phyloP scores from a whole-genome alignment of 2,797 vertebrate species.

The Hydrophis major region DNA sequence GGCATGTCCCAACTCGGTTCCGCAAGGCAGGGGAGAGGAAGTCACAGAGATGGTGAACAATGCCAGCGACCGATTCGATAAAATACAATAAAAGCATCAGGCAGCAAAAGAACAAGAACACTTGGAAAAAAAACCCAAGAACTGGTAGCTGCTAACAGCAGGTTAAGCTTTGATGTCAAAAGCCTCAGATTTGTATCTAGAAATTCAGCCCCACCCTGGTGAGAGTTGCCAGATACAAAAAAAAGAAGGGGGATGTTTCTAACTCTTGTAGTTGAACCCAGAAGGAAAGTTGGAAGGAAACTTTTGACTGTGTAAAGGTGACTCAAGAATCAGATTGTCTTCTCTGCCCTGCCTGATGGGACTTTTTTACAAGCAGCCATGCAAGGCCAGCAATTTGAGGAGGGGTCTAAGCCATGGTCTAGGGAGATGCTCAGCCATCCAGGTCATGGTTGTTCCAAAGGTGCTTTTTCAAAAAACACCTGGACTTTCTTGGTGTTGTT shows the following conservation, averaged over 20 bases:
- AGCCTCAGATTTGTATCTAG: slow-evolving; percentile 10
- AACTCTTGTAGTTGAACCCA: background rate
- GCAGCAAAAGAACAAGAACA: background rate
- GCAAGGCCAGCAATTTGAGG: background rate
- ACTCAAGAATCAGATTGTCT: background rate
- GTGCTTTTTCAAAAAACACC: background rate
- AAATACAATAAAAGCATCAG: accelerated
- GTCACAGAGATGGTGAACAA: background rate
- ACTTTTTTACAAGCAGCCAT: background rate
- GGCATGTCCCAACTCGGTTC: background rate
- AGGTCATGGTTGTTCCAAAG: background rate
- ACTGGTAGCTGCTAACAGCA: background rate
- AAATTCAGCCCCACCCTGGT: slow-evolving; percentile 1
- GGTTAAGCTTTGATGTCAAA: background rate
- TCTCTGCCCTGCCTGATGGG: background rate
- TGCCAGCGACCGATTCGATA: background rate
- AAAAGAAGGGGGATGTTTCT: background rate
- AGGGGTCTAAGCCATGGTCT: background rate
- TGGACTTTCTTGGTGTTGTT: background rate
- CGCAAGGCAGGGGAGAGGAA: background rate
- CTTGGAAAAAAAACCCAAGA: background rate
- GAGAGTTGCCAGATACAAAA: background rate
- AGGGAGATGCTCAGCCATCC: background rate
- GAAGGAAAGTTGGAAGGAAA: background rate
- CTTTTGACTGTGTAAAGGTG: background rate